phyloP scores from a whole-genome alignment of 2,113 vertebrate genomes.

The Leptocoma aspasia region DNA sequence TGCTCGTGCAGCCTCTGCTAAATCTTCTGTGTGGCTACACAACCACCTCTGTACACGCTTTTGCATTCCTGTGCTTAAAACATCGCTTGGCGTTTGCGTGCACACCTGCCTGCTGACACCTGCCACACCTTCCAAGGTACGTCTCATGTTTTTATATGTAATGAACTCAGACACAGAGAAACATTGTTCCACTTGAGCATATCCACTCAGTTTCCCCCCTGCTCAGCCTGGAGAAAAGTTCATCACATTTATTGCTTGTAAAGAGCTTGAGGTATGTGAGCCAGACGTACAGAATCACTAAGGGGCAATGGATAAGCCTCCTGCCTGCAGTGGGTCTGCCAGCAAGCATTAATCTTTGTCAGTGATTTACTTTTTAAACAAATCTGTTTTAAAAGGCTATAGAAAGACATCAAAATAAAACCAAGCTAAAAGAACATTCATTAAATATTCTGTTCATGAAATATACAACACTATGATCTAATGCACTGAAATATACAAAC shows the following conservation, averaged over 20 bases:
- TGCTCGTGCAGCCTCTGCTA: not conserved
- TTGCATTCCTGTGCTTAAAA: not conserved
- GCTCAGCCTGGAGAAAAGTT: not conserved
- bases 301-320: conserved; percentile 1
- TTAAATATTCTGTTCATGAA: conserved; percentile 32
- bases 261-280: conserved; percentile 15
- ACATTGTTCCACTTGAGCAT: not conserved
- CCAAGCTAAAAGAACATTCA: conserved; percentile 20
- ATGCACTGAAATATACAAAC: not conserved
- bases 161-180: not conserved
- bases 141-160: not conserved
- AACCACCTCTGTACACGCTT: not conserved
- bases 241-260: not conserved
- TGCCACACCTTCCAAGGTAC: not conserved
- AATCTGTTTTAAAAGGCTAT: conserved; percentile 22
- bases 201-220: not conserved
- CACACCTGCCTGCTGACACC: not conserved
- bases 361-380: conserved; percentile 34
- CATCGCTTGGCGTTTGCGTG: accelerated
- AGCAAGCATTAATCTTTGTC: conserved; percentile 25
- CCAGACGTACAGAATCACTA: not conserved
- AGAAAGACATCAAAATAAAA: conserved; percentile 28
- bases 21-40: not conserved
- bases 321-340: conserved; percentile 6
- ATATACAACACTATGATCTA: conserved; percentile 38